phyloP scores from a whole-genome alignment of 2,113 vertebrate genomes.

The Eupsittula cactorum region DNA sequence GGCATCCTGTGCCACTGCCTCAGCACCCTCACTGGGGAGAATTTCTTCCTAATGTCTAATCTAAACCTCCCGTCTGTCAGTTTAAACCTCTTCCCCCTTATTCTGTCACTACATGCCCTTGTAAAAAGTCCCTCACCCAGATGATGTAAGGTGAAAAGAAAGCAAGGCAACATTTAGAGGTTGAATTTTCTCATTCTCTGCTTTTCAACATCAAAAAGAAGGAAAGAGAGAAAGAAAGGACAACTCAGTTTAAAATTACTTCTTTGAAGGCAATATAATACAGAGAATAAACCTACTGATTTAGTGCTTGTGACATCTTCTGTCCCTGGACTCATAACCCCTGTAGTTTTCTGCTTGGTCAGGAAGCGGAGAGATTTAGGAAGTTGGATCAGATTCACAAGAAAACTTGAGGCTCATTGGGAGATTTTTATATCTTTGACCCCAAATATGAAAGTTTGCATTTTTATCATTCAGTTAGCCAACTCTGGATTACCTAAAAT shows the following conservation, averaged over 20 bases:
- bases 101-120: not conserved
- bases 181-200: not conserved
- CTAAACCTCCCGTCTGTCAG: not conserved
- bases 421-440: not conserved
- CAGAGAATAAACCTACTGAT: not conserved
- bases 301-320: not conserved
- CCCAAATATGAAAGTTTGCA: not conserved
- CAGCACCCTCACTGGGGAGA: not conserved
- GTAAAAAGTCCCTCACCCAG: not conserved
- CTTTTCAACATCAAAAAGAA: not conserved
- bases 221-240: not conserved
- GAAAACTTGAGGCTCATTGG: not conserved
- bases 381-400: not conserved
- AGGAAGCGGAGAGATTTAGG: not conserved
- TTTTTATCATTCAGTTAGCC: conserved; percentile 10
- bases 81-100: not conserved
- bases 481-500: not conserved
- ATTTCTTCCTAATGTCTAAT: not conserved
- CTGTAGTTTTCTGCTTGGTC: not conserved
- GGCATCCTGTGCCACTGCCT: not conserved
- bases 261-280: not conserved
- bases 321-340: not conserved
- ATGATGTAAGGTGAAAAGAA: not conserved
- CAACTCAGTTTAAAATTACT: not conserved
- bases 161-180: not conserved